These are phyloP conservation scores for Spinibarbus caldwelli DNA, from an alignment of 2,797 vertebrate species.

Conservation along the genomic window DNA sequence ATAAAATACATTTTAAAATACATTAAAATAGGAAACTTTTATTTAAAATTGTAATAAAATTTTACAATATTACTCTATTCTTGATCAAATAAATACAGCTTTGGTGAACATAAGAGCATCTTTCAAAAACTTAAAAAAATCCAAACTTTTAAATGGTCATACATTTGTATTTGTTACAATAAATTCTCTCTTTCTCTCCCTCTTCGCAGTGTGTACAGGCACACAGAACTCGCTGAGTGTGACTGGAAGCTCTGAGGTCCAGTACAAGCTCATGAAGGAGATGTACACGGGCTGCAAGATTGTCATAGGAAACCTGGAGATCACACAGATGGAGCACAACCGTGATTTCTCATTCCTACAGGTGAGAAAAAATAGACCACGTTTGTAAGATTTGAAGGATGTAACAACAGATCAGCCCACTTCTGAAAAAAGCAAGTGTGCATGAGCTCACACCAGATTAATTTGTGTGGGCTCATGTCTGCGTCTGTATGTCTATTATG, in stretches of 20 bases:
- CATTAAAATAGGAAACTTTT: background rate
- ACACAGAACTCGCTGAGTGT: slow-evolving; percentile 89
- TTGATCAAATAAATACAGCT: background rate
- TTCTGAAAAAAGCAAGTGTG: background rate
- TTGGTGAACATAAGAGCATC: background rate
- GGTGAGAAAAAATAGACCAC: slow-evolving; percentile 71
- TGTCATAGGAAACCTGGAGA: slow-evolving; percentile 95
- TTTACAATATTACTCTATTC: background rate
- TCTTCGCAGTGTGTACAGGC: slow-evolving; percentile 80
- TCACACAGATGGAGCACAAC: slow-evolving; percentile 87
- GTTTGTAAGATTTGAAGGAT: background rate
- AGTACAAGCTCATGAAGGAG: slow-evolving; percentile 83
- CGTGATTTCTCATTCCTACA: slow-evolving; percentile 90
- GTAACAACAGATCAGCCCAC: background rate
- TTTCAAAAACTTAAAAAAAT: background rate
- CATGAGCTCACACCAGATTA: background rate
- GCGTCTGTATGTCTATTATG: background rate
- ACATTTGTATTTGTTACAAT: background rate
- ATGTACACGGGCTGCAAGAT: slow-evolving; percentile 90
- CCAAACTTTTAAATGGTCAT: background rate
- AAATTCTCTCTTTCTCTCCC: background rate
- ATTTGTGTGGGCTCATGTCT: background rate
- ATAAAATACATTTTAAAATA: no score
- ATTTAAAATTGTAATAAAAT: background rate
- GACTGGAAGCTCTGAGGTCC: slow-evolving; percentile 78